These are phyloP conservation scores for Polyommatus icarus DNA, from an alignment of 2,888 invertebrate genomes.

Conservation along the genomic window DNA sequence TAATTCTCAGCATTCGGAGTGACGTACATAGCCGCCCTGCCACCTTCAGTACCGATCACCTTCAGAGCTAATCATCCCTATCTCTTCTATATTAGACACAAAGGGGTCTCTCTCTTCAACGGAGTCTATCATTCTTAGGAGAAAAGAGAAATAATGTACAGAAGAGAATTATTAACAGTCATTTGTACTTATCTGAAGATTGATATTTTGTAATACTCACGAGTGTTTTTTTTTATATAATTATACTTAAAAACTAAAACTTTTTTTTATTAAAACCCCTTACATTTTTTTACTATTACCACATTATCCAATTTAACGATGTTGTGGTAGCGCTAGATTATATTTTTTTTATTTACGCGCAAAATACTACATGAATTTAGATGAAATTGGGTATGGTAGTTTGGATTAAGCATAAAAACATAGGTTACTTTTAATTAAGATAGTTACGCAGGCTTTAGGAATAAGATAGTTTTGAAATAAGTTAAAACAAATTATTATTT, in stretches of 20 bases:
- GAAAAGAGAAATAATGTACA: neutral
- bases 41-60: neutral
- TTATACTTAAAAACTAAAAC: neutral
- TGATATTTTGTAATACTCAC: neutral
- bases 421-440: too few species aligned
- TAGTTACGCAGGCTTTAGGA: too few species aligned
- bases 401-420: too few species aligned
- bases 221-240: neutral
- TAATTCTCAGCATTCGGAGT: neutral
- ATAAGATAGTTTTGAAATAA: too few species aligned
- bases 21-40: neutral
- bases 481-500: too few species aligned
- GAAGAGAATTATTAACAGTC: neutral
- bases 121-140: neutral
- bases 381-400: too few species aligned
- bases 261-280: neutral
- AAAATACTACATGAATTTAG: too few species aligned
- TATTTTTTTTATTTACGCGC: too few species aligned
- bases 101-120: neutral
- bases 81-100: conserved; percentile 1
- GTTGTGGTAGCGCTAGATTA: too few species aligned
- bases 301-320: neutral
- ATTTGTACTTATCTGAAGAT: neutral
- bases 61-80: neutral
- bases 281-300: neutral